Conservation (phyloP, 2,888 invertebrate species). For the Torymus texanus region DNA sequence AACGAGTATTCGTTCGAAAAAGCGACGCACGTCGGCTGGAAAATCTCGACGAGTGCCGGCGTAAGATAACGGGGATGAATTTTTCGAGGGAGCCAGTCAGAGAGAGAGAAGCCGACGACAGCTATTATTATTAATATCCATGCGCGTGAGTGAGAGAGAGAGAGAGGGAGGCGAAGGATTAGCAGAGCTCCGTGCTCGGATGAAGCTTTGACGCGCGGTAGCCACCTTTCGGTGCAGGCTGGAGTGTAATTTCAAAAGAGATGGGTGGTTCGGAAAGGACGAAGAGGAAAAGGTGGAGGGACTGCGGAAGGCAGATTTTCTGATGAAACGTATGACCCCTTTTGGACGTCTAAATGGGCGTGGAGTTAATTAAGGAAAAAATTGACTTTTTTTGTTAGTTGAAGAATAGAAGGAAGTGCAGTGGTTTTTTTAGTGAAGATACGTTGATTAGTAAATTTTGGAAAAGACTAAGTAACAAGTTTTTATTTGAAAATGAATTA, state of each 20-base stretch:
- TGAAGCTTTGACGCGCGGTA: background rate
- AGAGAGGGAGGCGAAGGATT: background rate
- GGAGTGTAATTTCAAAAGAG: slow-evolving; percentile 19
- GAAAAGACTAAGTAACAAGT: no score
- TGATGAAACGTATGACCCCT: no score
- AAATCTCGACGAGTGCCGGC: slow-evolving; percentile 36
- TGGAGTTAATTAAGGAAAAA: no score
- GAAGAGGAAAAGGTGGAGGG: background rate
- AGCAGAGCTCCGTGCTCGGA: slow-evolving; percentile 20
- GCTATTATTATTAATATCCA: slow-evolving; percentile 16
- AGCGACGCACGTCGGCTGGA: background rate
- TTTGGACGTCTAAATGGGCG: no score
- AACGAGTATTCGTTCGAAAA: slow-evolving; percentile 20
- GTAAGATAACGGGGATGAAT: slow-evolving; percentile 59
- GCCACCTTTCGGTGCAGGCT: background rate
- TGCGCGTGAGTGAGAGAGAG: background rate
- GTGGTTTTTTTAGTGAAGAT: no score
- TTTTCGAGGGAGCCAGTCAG: slow-evolving; percentile 43
- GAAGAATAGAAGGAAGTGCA: no score
- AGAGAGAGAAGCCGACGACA: background rate
- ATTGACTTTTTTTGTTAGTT: no score
- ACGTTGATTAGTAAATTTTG: no score
- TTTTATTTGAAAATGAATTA: no score
- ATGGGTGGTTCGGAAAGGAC: background rate
- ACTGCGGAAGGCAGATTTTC: no score